phyloP scores from a whole-genome alignment of 1,140 invertebrate genomes.

The Diorhabda sublineata region DNA sequence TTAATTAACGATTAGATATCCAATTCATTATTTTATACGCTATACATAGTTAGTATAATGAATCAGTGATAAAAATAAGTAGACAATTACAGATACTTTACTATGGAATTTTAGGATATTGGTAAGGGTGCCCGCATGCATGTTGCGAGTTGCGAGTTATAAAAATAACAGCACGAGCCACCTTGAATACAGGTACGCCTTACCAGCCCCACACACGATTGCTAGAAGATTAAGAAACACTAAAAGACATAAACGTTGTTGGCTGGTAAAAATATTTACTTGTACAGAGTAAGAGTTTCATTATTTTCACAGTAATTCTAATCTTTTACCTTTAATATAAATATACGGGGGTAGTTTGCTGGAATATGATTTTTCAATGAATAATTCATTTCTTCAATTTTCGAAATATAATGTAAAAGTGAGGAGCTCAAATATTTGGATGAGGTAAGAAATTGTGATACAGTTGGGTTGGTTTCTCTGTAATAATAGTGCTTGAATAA shows the following conservation, averaged over 20 bases:
- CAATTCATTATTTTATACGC: slow-evolving; percentile 13
- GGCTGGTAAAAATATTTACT: neutral
- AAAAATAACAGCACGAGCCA: slow-evolving; percentile 22
- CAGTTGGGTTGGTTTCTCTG: too few relatives aligned
- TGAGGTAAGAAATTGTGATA: too few relatives aligned
- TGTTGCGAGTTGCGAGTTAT: slow-evolving; percentile 6
- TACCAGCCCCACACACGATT: neutral
- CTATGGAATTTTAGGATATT: slow-evolving; percentile 22
- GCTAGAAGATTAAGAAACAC: neutral
- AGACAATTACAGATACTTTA: slow-evolving; percentile 21
- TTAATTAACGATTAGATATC: neutral
- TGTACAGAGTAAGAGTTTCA: neutral
- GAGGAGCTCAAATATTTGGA: too few relatives aligned
- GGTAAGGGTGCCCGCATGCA: slow-evolving; percentile 20
- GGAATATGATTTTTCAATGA: too few relatives aligned
- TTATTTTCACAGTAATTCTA: too few relatives aligned
- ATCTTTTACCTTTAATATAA: too few relatives aligned
- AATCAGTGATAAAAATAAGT: slow-evolving; percentile 19
- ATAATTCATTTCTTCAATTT: too few relatives aligned
- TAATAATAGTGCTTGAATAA: too few relatives aligned
- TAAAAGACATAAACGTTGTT: neutral
- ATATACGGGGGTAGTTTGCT: too few relatives aligned
- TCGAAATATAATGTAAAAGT: too few relatives aligned
- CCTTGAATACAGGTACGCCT: slow-evolving; percentile 4
- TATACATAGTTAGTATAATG: slow-evolving; percentile 15